phyloP scores from a whole-genome alignment of 1,140 invertebrate species.

The Cephus cinctus region DNA sequence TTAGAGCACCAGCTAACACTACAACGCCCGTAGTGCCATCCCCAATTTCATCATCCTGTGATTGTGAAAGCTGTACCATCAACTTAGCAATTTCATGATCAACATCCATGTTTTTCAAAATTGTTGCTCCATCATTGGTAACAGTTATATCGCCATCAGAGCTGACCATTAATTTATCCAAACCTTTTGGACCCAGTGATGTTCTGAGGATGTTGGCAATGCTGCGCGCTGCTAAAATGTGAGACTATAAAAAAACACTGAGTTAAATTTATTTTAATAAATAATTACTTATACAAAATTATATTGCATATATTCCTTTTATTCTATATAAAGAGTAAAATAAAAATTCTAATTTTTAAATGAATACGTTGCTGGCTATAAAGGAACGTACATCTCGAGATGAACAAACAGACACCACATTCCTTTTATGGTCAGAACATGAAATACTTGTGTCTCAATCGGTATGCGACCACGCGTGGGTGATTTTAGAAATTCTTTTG shows the following conservation, averaged over 20 bases:
- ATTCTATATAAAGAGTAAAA: neutral
- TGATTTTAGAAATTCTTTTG: neutral
- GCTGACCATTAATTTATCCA: constrained; percentile 96
- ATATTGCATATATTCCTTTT: neutral
- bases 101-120: constrained; percentile 98
- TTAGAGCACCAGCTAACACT: constrained; percentile 84
- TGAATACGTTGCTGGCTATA: neutral
- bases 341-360: neutral
- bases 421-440: constrained; percentile 47
- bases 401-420: neutral
- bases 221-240: constrained; percentile 92
- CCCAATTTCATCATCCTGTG: constrained; percentile 99
- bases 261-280: constrained; percentile 4
- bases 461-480: neutral
- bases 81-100: constrained; percentile 98
- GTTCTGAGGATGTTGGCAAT: constrained; percentile 89
- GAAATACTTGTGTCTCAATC: neutral
- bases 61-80: constrained; percentile 97
- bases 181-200: constrained; percentile 94
- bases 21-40: constrained; percentile 99
- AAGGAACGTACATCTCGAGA: neutral
- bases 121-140: constrained; percentile 99
- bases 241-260: constrained; percentile 76
- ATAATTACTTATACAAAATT: neutral
- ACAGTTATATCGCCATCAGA: constrained; percentile 98